These are phyloP conservation scores for Agrochola lychnidis DNA, from an alignment of 2,888 invertebrate species.

Conservation along the genomic window DNA sequence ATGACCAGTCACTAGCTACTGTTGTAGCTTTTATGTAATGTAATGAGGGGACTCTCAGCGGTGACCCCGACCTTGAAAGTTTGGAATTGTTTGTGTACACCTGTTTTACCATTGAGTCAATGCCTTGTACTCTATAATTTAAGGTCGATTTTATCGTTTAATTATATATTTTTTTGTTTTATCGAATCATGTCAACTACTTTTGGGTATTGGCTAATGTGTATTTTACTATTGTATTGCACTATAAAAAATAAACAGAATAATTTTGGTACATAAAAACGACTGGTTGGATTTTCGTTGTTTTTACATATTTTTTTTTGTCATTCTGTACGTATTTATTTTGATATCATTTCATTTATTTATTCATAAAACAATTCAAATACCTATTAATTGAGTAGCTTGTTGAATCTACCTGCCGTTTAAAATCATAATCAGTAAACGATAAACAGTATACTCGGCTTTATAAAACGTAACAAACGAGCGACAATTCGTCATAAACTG, in stretches of 20 bases:
- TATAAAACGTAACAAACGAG: background rate
- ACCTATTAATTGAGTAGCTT: background rate
- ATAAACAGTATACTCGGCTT: background rate
- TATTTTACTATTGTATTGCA: background rate
- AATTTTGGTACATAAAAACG: background rate
- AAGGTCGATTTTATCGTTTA: background rate
- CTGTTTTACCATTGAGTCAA: background rate
- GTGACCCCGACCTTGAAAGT: conserved; percentile 34
- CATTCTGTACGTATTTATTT: background rate
- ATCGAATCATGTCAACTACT: background rate
- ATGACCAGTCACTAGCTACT: background rate
- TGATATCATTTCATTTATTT: background rate
- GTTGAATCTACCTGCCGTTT: background rate
- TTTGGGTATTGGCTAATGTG: background rate
- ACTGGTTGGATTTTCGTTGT: background rate
- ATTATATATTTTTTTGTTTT: too few relatives aligned
- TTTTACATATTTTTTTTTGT: background rate
- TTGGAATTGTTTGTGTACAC: conserved; percentile 23
- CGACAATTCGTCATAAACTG: background rate
- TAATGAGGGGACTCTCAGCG: background rate
- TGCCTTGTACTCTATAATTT: conserved; percentile 8
- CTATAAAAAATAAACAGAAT: background rate
- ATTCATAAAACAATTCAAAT: too few relatives aligned
- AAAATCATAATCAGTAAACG: background rate
- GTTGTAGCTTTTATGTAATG: background rate